Conservation (phyloP, 2,797 vertebrate species). For the Molossus alvarezi region DNA sequence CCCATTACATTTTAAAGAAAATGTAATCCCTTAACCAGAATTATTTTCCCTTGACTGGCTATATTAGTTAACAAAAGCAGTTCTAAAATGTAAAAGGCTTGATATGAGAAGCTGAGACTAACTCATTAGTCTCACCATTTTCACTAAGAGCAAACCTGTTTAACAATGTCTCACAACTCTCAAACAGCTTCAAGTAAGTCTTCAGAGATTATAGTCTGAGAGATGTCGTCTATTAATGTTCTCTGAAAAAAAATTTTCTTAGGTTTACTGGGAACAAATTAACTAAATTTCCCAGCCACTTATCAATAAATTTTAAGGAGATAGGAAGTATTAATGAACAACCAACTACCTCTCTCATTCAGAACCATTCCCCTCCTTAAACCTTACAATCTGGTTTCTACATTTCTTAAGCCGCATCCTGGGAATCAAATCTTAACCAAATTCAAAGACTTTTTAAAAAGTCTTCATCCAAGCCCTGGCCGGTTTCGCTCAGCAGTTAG, state of each 20-base stretch:
- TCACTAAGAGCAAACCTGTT: neutral
- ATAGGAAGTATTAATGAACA: neutral
- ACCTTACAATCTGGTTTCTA: conserved; percentile 35
- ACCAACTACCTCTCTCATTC: neutral
- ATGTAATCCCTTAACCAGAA: conserved; percentile 5
- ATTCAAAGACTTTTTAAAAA: conserved; percentile 12
- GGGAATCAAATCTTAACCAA: conserved; percentile 33
- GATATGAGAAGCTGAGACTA: neutral
- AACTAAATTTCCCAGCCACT: neutral
- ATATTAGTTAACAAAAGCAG: conserved; percentile 1
- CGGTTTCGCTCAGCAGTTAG: too few species aligned
- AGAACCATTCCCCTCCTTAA: neutral
- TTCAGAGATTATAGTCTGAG: neutral
- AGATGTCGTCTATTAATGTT: neutral
- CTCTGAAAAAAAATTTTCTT: neutral
- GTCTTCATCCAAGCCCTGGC: neutral
- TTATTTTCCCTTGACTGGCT: conserved; percentile 14
- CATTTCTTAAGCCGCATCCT: conserved; percentile 57
- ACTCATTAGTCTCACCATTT: neutral
- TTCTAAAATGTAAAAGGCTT: neutral
- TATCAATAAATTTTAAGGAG: conserved; percentile 29
- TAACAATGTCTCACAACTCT: neutral
- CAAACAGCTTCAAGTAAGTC: neutral
- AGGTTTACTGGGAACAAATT: conserved; percentile 40
- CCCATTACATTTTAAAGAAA: conserved; percentile 24